Conservation (phyloP, 2,113 vertebrate species). For the Procavia capensis region DNA sequence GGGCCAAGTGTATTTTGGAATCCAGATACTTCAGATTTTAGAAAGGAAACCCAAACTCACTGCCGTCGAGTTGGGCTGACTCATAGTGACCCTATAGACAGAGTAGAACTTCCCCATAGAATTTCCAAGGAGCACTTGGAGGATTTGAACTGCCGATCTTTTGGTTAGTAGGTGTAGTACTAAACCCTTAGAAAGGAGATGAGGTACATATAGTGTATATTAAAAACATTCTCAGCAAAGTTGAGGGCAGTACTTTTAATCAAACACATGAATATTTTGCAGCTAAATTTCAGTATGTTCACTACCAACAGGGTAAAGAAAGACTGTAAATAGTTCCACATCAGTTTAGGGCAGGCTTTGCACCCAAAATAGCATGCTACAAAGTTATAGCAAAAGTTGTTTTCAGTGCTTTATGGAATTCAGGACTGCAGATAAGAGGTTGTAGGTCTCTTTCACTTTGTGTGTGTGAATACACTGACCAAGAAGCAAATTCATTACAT, state of each 20-base stretch:
- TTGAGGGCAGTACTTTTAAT: not conserved
- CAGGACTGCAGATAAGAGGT: not conserved
- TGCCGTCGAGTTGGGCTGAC: too few relatives aligned
- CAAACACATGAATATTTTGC: not conserved
- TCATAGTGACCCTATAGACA: too few relatives aligned
- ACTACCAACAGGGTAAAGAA: not conserved
- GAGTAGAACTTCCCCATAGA: too few relatives aligned
- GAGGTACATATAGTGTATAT: not conserved
- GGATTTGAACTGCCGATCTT: too few relatives aligned
- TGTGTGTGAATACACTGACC: not conserved
- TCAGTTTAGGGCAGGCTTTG: slow-evolving; percentile 28
- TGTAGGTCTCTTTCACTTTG: not conserved
- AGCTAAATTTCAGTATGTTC: not conserved
- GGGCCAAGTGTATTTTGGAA: not conserved
- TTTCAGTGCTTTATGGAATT: slow-evolving; percentile 13
- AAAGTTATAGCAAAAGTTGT: not conserved
- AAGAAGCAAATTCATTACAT: not conserved
- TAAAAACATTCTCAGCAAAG: not conserved
- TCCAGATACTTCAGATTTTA: slow-evolving; percentile 17
- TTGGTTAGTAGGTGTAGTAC: too few relatives aligned
- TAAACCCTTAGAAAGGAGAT: too few relatives aligned
- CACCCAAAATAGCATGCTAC: not conserved
- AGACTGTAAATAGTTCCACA: not conserved
- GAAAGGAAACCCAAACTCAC: too few relatives aligned
- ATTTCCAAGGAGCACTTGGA: too few relatives aligned